Percentiles rank a stretch among this genome's conserved stretches.
These are phyloP conservation scores for Trypoxylus dichotomus DNA, from an alignment of 1,140 invertebrate species.

Conservation along the genomic window DNA sequence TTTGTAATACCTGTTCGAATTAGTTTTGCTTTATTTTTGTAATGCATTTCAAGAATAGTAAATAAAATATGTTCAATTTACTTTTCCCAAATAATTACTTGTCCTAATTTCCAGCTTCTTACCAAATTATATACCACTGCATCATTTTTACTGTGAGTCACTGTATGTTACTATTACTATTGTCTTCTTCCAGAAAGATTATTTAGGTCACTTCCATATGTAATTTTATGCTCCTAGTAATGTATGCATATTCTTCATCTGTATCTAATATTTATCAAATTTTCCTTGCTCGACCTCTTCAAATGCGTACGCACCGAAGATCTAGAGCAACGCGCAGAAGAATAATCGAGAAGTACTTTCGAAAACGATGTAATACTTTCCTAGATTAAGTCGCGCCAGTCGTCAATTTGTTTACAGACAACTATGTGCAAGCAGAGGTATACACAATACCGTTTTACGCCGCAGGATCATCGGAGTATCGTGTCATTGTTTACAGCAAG, in stretches of 20 bases:
- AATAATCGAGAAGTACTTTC: slow-evolving; percentile 14
- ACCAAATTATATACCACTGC: no score
- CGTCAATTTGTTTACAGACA: background rate
- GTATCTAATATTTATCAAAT: background rate
- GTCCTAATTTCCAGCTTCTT: no score
- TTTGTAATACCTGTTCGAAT: no score
- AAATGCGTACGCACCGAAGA: background rate
- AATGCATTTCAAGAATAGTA: no score
- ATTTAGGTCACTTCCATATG: background rate
- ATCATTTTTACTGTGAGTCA: no score
- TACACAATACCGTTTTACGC: background rate
- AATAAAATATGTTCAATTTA: no score
- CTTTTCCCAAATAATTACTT: no score
- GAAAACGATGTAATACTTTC: slow-evolving; percentile 21
- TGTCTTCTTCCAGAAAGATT: no score
- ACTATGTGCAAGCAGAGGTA: background rate
- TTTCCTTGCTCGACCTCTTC: background rate
- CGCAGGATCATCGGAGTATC: background rate
- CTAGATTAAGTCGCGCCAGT: slow-evolving; percentile 1
- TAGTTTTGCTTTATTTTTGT: no score
- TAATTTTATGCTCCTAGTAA: background rate
- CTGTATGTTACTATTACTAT: no score
- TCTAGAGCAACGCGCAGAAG: slow-evolving; percentile 14
- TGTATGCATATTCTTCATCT: background rate
- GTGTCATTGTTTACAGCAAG: background rate